Percentiles rank a stretch among this genome's conserved stretches.
Conservation (phyloP, 2,113 vertebrate genomes). For the Scortum barcoo region DNA sequence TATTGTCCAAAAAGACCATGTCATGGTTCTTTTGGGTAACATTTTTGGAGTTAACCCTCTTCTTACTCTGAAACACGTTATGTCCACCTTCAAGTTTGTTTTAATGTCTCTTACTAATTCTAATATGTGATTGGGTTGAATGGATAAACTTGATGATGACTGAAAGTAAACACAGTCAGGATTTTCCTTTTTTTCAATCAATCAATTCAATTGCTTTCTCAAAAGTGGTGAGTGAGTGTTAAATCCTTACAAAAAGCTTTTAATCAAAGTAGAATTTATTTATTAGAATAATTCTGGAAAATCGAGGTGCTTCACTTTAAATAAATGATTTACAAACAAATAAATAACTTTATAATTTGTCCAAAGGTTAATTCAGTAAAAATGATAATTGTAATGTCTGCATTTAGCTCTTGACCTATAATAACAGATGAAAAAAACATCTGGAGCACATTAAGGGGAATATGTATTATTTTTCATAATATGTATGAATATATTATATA, state of each 20-base stretch:
- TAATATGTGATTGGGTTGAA: not conserved
- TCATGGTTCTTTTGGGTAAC: not conserved
- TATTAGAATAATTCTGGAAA: not conserved
- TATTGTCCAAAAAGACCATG: not conserved
- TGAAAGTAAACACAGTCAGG: not conserved
- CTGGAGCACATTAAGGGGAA: not conserved
- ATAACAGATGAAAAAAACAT: not conserved
- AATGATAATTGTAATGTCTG: not conserved
- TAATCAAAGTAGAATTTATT: not conserved
- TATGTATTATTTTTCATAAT: not conserved
- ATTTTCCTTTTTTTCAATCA: not conserved
- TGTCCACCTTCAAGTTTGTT: not conserved
- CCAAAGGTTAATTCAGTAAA: not conserved
- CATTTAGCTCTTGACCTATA: not conserved
- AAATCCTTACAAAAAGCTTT: not conserved
- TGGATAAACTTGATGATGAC: not conserved
- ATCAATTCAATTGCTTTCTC: slow-evolving; percentile 1
- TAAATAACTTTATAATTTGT: not conserved
- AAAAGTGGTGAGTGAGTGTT: not conserved
- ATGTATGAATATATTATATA: not conserved
- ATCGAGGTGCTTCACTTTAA: not conserved
- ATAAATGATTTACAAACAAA: not conserved
- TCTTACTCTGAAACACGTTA: not conserved
- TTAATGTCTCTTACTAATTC: slow-evolving; percentile 11
- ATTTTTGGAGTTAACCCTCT: slow-evolving; percentile 16